Conservation (phyloP, 2,797 vertebrate genomes). For the Sparus aurata region DNA sequence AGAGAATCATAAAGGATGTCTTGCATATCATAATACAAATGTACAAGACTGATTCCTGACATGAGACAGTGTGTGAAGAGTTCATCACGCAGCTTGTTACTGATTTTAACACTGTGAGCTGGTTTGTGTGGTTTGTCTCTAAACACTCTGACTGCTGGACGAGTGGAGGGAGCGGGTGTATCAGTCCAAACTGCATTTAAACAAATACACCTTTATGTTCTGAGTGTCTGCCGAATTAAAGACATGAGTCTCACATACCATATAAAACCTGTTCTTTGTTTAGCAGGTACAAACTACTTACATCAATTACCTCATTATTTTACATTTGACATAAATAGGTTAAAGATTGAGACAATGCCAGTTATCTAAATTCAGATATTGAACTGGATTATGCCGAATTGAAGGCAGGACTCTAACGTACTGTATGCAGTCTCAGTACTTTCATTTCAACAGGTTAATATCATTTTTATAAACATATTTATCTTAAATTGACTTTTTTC, state of each 20-base stretch:
- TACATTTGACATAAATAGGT: neutral
- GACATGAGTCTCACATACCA: neutral
- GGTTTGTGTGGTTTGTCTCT: neutral
- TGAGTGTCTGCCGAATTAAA: neutral
- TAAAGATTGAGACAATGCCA: neutral
- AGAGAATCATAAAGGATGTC: too few species aligned
- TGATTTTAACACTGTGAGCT: neutral
- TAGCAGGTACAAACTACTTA: neutral
- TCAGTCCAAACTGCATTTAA: neutral
- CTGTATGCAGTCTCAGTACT: rapidly evolving
- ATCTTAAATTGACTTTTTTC: neutral
- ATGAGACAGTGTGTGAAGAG: neutral
- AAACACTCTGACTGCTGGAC: neutral
- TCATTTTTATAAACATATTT: rapidly evolving
- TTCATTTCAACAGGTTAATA: neutral
- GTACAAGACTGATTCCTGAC: neutral
- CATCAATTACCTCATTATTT: neutral
- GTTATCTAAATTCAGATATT: neutral
- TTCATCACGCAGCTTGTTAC: neutral
- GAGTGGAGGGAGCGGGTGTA: neutral
- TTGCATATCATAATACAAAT: neutral
- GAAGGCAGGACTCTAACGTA: neutral
- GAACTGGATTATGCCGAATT: neutral
- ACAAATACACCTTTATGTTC: neutral
- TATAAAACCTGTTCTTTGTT: neutral